Percentiles rank a stretch among this genome's conserved stretches.
Evolutionary conservation across 2,888 invertebrate species (phyloP).

Genomic region (Noctua pronuba): DNA sequence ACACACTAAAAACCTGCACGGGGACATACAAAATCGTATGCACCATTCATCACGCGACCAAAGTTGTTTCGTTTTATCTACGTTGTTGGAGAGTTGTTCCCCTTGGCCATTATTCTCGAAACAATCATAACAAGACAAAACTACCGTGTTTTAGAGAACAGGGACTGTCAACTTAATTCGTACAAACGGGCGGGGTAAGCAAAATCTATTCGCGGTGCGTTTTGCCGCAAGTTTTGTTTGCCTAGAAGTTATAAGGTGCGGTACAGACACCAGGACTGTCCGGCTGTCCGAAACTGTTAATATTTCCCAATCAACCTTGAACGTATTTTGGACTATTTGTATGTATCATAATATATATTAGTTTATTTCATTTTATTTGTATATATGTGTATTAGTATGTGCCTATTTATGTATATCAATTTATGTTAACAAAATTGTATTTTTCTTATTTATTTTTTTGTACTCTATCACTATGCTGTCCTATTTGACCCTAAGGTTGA

Average conservation of each 20-base stretch:
- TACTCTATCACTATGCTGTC: too few species aligned
- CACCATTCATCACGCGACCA: constrained; percentile 62
- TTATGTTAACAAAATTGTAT: too few species aligned
- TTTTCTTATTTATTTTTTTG: too few species aligned
- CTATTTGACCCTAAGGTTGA: too few species aligned
- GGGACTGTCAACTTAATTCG: constrained; percentile 76
- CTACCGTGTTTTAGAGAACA: constrained; percentile 69
- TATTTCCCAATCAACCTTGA: too few species aligned
- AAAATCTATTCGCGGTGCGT: constrained; percentile 56
- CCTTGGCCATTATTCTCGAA: constrained; percentile 63
- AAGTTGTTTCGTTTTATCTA: constrained; percentile 49
- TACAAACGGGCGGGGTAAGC: constrained; percentile 69
- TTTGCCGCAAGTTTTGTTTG: constrained; percentile 32
- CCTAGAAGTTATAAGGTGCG: constrained; percentile 5
- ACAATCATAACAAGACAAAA: constrained; percentile 73
- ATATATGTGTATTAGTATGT: too few species aligned
- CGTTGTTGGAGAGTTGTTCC: constrained; percentile 51
- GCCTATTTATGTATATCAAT: too few species aligned
- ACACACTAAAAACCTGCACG: not conserved
- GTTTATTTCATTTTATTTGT: too few species aligned
- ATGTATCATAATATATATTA: too few species aligned
- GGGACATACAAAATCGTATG: constrained; percentile 34
- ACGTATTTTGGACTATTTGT: too few species aligned
- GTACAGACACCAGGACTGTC: too few species aligned
- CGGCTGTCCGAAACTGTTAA: too few species aligned